Base-by-base conservation (phyloP, 2,797 vertebrate genomes). In the Pangasius mekongensis region DNA sequence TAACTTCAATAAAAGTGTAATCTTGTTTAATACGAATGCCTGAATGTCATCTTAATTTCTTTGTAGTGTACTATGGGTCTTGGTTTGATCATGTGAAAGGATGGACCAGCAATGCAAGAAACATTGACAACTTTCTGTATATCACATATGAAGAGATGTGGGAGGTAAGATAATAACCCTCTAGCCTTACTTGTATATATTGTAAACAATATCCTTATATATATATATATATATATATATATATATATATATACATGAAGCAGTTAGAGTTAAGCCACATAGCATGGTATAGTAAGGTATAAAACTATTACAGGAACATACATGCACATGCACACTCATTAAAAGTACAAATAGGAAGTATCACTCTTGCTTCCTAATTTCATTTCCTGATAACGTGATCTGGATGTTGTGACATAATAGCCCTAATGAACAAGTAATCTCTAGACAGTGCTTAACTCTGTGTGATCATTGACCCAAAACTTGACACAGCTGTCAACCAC, bases 81-180 rank as follows among this genome's bases (percentile, higher is more conserved):
- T 98, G 97, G 97, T 98, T 99, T 83, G 95, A 98, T 54, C 98
- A 98, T 0, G 20, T 97, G 83, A 97, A 95, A 85, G 97, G 93
- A 60, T 99, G 98, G 98, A 95, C 96, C 80, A 90, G 89, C 85
- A 94, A 96, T 89, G 85, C 56, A 58, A 90, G 80, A 60, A 89
- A 94, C 1, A 91, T 95, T 83, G 88, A 95, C 69, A 93, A 95
- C 91, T 92, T 97, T 89, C 90, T 97, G 80, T 96, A 94, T 1
- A 22, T 97, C 89, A 96, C 96, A 47, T 98, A 98, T 0, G 97
- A 99, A 92, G 96, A 98, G 80, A 93, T 98, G 93, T 95, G 93
- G 10, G 86, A 93, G 97, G 98, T 98, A 93, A 91, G 91, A 39
- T 33, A 60, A 39, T 33, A 60, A 56, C 8, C 27, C 36, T 36